Evolutionary conservation across 1,140 invertebrate genomes (phyloP).

Genomic region (Tetragonula clypearis): DNA sequence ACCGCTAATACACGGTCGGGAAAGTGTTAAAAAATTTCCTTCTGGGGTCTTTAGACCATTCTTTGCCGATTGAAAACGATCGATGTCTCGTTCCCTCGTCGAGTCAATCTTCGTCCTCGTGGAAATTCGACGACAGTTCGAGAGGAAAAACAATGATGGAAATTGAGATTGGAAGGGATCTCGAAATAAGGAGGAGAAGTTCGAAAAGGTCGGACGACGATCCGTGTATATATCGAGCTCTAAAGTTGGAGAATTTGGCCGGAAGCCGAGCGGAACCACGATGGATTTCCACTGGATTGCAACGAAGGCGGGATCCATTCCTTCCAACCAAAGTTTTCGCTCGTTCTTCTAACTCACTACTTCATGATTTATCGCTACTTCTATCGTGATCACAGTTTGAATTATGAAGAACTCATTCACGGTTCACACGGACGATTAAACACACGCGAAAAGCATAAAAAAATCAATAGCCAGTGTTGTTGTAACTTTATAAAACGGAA

Average conservation of each 20-base stretch:
- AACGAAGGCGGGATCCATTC: not conserved
- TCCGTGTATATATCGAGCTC: not conserved
- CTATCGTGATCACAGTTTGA: no score
- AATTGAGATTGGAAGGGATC: not conserved
- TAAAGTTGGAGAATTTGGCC: slow-evolving; percentile 6
- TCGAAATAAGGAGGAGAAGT: not conserved
- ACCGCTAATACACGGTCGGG: no score
- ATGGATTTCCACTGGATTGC: slow-evolving; percentile 8
- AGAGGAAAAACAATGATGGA: not conserved
- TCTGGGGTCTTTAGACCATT: not conserved
- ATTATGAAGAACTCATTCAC: not conserved
- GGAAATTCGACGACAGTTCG: not conserved
- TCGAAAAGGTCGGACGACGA: not conserved
- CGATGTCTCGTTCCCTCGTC: not conserved
- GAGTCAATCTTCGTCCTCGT: not conserved
- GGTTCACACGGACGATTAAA: not conserved
- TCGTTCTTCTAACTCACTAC: not conserved
- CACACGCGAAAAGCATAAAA: no score
- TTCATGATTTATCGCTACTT: not conserved
- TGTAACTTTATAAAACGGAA: no score
- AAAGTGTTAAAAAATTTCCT: no score
- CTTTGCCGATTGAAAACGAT: not conserved
- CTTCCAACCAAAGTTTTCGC: not conserved
- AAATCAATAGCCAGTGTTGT: no score
- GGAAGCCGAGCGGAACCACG: not conserved